Conservation (phyloP, 1,140 invertebrate species). For the Drosophila repletoides region DNA sequence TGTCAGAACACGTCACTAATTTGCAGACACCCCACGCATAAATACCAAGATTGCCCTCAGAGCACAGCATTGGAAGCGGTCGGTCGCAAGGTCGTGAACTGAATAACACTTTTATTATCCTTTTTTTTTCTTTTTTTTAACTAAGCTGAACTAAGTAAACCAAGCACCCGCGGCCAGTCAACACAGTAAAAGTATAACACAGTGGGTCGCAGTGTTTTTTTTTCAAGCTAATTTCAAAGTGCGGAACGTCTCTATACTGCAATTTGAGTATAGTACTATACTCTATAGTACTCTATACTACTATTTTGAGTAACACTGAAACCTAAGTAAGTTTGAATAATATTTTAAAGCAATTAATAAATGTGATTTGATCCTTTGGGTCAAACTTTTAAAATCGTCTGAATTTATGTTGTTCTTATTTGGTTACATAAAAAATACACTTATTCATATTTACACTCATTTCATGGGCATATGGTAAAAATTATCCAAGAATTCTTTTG, state of each 20-base stretch:
- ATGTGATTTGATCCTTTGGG: too few species aligned
- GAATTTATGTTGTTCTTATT: not conserved
- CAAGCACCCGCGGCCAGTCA: slow-evolving; percentile 43
- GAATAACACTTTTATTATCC: slow-evolving; percentile 31
- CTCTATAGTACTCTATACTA: too few species aligned
- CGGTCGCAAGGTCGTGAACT: slow-evolving; percentile 38
- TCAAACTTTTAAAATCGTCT: not conserved
- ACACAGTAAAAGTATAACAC: slow-evolving; percentile 14
- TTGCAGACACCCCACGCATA: slow-evolving; percentile 13
- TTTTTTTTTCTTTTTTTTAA: slow-evolving; percentile 8
- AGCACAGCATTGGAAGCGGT: slow-evolving; percentile 19
- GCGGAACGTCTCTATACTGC: too few species aligned
- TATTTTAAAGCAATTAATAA: too few species aligned
- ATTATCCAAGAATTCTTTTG: slow-evolving; percentile 38
- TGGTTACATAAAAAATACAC: not conserved
- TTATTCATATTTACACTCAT: not conserved
- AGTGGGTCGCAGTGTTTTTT: not conserved
- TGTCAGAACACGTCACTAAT: slow-evolving; percentile 15
- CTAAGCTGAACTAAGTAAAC: slow-evolving; percentile 35
- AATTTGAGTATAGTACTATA: too few species aligned
- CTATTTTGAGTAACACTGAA: too few species aligned
- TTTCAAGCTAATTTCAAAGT: too few species aligned
- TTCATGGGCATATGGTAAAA: slow-evolving; percentile 19
- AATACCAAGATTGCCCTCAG: slow-evolving; percentile 21
- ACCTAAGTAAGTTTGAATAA: too few species aligned